Conservation (phyloP, 2,113 vertebrate species). For the Dicerorhinus sumatrensis region DNA sequence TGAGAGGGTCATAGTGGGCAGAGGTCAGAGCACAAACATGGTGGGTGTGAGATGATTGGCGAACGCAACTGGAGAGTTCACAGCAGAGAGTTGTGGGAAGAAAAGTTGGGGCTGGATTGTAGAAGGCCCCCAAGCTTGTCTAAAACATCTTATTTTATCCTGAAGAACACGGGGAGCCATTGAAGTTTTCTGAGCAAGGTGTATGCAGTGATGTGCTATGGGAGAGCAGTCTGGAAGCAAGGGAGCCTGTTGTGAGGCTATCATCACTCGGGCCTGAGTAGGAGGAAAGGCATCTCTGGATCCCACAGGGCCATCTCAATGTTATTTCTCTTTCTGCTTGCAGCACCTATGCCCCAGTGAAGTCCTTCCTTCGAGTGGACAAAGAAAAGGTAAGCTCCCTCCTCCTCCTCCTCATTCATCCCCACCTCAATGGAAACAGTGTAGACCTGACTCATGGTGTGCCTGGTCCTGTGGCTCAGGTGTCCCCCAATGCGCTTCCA, state of each 20-base stretch:
- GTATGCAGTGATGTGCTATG: background rate
- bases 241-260: background rate
- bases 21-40: background rate
- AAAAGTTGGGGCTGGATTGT: background rate
- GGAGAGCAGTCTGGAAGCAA: background rate
- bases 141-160: background rate
- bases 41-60: background rate
- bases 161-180: background rate
- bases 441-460: background rate
- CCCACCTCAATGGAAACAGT: background rate
- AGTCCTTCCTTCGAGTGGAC: conserved; percentile 98
- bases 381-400: conserved; percentile 95
- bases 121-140: background rate
- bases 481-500: background rate
- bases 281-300: background rate
- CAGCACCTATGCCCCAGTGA: conserved; percentile 98
- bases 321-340: conserved; percentile 62
- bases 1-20: background rate
- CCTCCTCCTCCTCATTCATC: background rate
- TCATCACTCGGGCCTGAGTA: background rate
- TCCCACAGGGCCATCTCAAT: background rate
- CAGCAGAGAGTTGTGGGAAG: background rate
- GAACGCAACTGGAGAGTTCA: background rate
- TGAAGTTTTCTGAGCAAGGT: background rate
- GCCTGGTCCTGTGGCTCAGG: background rate